Percentiles rank a stretch among this genome's conserved stretches.
phyloP scores from a whole-genome alignment of 2,888 invertebrate genomes.

The Brachyptera putata region DNA sequence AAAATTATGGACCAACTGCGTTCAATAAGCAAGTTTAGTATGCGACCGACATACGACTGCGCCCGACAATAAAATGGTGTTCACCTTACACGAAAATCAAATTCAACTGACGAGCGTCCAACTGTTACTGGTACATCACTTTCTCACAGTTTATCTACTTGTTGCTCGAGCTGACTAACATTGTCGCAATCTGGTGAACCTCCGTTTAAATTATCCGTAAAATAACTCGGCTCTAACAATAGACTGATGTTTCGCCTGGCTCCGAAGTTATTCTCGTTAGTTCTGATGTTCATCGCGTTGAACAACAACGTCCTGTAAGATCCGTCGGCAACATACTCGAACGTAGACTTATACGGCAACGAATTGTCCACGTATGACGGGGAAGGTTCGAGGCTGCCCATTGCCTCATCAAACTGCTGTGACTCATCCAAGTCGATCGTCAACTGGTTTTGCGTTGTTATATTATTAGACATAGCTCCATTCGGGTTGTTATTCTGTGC shows the following conservation, averaged over 20 bases:
- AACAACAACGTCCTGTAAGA: neutral
- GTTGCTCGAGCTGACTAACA: neutral
- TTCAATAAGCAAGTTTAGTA: too few relatives aligned
- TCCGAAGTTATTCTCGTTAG: too few relatives aligned
- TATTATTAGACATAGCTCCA: neutral
- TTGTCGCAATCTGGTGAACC: neutral
- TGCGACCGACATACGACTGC: too few relatives aligned
- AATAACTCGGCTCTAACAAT: neutral
- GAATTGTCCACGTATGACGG: neutral
- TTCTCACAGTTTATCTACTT: neutral
- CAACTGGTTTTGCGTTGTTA: neutral
- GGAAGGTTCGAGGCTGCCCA: neutral
- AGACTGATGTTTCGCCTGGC: neutral
- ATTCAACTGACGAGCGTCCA: too few relatives aligned
- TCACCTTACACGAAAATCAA: too few relatives aligned
- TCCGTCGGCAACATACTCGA: neutral
- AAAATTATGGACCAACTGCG: too few relatives aligned
- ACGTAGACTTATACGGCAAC: neutral
- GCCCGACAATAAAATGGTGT: too few relatives aligned
- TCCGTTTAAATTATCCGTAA: neutral
- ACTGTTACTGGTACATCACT: too few relatives aligned
- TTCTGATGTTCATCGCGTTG: neutral
- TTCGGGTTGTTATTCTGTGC: neutral
- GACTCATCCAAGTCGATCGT: too few relatives aligned
- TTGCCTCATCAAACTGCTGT: neutral